Evolutionary conservation across 2,113 vertebrate species (phyloP).

Genomic region (Parus major): DNA sequence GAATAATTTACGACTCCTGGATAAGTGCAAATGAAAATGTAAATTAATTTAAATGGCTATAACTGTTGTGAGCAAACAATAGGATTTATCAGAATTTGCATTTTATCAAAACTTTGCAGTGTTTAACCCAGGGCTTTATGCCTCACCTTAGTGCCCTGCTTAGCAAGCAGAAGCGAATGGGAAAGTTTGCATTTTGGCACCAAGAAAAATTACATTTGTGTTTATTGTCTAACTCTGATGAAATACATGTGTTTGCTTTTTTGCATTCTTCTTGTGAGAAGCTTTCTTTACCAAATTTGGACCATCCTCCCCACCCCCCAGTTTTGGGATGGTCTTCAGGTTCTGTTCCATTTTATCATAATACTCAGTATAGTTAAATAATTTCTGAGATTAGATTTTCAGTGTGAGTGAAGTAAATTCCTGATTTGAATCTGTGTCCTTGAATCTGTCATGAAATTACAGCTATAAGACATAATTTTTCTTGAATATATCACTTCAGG

Average conservation of each 20-base stretch:
- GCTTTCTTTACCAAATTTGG: background rate
- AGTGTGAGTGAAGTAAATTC: background rate
- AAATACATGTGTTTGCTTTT: background rate
- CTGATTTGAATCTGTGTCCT: background rate
- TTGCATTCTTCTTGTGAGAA: background rate
- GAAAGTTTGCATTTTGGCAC: background rate
- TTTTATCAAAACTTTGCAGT: background rate
- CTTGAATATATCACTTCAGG: background rate
- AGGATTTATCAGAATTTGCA: background rate
- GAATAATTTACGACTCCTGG: background rate
- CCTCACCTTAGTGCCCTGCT: background rate
- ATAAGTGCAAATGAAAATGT: background rate
- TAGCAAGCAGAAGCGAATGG: background rate
- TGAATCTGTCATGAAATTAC: background rate
- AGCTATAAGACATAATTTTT: background rate
- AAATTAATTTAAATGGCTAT: background rate
- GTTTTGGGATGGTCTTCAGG: background rate
- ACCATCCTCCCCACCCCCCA: fast-evolving
- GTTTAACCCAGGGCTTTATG: background rate
- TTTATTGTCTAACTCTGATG: background rate
- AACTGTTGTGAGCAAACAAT: background rate
- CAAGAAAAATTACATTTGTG: background rate
- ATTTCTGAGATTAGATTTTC: background rate
- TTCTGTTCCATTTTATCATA: background rate
- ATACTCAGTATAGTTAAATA: background rate